A percentile compares a stretch with the other conserved stretches of the same genome.
phyloP scores from a whole-genome alignment of 2,888 invertebrate species.

The Liopterus haemorrhoidalis region DNA sequence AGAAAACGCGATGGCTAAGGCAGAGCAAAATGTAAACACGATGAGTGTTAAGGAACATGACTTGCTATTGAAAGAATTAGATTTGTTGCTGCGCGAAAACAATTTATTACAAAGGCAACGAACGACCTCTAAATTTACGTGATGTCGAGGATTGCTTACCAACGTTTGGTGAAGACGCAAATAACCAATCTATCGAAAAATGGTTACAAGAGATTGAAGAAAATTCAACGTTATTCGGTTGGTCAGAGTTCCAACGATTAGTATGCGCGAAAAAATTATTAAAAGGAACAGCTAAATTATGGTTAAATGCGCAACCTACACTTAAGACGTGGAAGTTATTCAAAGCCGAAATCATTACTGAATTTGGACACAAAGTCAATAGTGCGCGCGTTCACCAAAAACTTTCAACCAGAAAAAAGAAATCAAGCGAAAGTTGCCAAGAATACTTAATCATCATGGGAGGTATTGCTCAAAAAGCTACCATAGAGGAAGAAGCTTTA shows the following conservation, averaged over 20 bases:
- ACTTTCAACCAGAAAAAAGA: slow-evolving; percentile 17
- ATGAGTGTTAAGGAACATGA: background rate
- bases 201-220: slow-evolving; percentile 17
- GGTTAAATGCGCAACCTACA: background rate
- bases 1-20: no score
- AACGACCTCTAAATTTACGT: slow-evolving; percentile 10
- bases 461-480: slow-evolving; percentile 27
- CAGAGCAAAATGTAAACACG: no score
- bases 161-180: slow-evolving; percentile 10
- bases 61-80: background rate
- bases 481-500: slow-evolving; percentile 26
- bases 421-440: slow-evolving; percentile 18
- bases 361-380: slow-evolving; percentile 26
- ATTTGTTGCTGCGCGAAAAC: slow-evolving; percentile 4
- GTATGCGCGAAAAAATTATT: slow-evolving; percentile 13
- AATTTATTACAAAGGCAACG: slow-evolving; percentile 5
- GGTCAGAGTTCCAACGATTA: slow-evolving; percentile 11
- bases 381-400: slow-evolving; percentile 26
- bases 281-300: slow-evolving; percentile 12
- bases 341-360: slow-evolving; percentile 16
- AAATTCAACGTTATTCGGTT: slow-evolving; percentile 4
- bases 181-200: slow-evolving; percentile 9
- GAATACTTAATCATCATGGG: slow-evolving; percentile 29
- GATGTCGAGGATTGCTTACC: slow-evolving; percentile 14
- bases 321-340: slow-evolving; percentile 21